phyloP scores from a whole-genome alignment of 2,113 vertebrate genomes.

The Channa maculata region DNA sequence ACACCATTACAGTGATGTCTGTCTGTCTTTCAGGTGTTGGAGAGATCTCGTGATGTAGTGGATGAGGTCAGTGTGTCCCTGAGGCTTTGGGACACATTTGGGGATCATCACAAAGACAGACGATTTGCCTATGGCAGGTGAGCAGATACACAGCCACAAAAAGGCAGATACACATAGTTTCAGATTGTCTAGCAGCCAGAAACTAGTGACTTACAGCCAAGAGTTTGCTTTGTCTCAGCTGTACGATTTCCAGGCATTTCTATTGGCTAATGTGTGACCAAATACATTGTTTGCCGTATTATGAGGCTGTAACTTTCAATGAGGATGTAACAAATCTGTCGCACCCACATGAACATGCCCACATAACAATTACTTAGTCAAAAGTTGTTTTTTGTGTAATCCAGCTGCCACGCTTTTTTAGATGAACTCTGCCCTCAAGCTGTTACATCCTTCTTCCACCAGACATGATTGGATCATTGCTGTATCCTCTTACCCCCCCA shows the following conservation, averaged over 20 bases:
- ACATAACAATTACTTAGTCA: slow-evolving; percentile 17
- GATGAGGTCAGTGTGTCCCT: slow-evolving; percentile 89
- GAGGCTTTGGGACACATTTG: slow-evolving; percentile 89
- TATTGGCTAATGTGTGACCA: slow-evolving; percentile 2
- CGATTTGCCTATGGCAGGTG: slow-evolving; percentile 89
- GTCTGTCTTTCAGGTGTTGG: slow-evolving; percentile 82
- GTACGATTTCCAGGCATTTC: slow-evolving; percentile 28
- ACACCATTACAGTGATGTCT: slow-evolving; percentile 6
- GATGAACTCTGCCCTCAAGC: slow-evolving; percentile 46
- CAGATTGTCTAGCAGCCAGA: slow-evolving; percentile 26
- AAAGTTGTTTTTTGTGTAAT: slow-evolving; percentile 44
- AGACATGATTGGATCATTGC: slow-evolving; percentile 66
- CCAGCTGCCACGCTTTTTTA: slow-evolving; percentile 50
- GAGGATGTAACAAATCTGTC: slow-evolving; percentile 13
- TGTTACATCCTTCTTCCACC: slow-evolving; percentile 51
- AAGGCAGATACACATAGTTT: not conserved
- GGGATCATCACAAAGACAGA: slow-evolving; percentile 91
- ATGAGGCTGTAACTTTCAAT: slow-evolving; percentile 2
- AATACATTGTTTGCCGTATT: not conserved
- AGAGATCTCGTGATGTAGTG: slow-evolving; percentile 89
- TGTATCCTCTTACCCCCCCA: slow-evolving; percentile 64
- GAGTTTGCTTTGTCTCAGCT: slow-evolving; percentile 34
- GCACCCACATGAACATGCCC: slow-evolving; percentile 7
- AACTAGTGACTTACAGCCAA: slow-evolving; percentile 49
- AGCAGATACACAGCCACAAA: slow-evolving; percentile 31